These are phyloP conservation scores for Herminia tarsipennalis DNA, from an alignment of 2,888 invertebrate species.

Conservation along the genomic window DNA sequence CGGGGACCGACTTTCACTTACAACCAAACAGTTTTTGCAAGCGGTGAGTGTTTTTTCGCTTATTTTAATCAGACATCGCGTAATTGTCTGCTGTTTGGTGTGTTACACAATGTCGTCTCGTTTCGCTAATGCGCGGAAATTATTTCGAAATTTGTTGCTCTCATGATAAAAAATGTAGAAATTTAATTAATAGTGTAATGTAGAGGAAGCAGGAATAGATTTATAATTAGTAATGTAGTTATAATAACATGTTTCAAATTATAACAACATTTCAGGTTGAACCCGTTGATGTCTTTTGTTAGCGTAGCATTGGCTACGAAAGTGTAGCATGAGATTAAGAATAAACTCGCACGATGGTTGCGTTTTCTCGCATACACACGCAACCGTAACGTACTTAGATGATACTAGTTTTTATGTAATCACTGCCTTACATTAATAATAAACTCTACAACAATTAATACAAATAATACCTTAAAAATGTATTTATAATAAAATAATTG, in stretches of 20 bases:
- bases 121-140: constrained; percentile 58
- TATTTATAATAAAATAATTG: too few species aligned
- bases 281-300: constrained; percentile 78
- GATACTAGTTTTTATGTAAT: background rate
- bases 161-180: background rate
- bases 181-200: background rate
- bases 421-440: background rate
- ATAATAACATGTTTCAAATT: constrained; percentile 11
- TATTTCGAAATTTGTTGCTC: constrained; percentile 49
- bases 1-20: constrained; percentile 64
- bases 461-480: too few species aligned
- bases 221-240: background rate
- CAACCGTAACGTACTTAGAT: constrained; percentile 25
- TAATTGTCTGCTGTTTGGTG: constrained; percentile 57
- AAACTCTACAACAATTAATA: too few species aligned
- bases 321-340: constrained; percentile 46
- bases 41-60: constrained; percentile 74
- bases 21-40: constrained; percentile 70
- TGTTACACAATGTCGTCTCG: constrained; percentile 63
- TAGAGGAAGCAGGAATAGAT: constrained; percentile 1
- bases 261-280: constrained; percentile 18
- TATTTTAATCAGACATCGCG: constrained; percentile 68
- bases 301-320: constrained; percentile 54
- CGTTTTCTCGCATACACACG: constrained; percentile 48
- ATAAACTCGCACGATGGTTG: constrained; percentile 32